Evolutionary conservation across 2,113 vertebrate species (phyloP).

Genomic region (Condylura cristata): DNA sequence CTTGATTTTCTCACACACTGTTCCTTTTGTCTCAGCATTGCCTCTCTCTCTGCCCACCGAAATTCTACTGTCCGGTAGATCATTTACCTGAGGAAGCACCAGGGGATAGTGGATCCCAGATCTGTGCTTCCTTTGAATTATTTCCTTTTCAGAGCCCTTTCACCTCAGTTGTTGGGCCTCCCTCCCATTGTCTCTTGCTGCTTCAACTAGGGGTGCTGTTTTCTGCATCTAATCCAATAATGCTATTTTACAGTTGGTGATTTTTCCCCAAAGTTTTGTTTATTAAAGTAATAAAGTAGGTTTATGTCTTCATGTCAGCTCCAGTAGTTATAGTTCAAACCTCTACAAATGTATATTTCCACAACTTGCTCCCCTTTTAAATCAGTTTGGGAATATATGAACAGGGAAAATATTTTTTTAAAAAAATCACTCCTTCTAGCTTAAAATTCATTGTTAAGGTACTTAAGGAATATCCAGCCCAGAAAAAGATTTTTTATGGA

Average conservation of each 20-base stretch:
- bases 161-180: background rate
- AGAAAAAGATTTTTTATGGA: background rate
- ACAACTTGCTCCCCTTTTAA: background rate
- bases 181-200: background rate
- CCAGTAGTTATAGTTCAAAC: too few species aligned
- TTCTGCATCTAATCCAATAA: background rate
- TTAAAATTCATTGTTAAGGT: conserved; percentile 49
- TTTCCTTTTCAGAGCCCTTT: background rate
- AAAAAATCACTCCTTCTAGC: background rate
- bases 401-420: background rate
- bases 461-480: background rate
- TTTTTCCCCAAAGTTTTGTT: background rate
- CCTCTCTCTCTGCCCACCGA: background rate
- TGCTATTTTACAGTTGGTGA: background rate
- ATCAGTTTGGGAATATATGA: background rate
- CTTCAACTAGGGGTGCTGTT: background rate
- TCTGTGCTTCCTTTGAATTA: background rate
- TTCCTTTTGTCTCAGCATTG: background rate
- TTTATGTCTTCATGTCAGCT: too few species aligned
- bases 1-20: background rate
- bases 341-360: too few species aligned
- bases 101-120: too few species aligned
- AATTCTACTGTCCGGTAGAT: background rate
- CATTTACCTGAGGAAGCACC: background rate
- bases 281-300: too few species aligned